A percentile compares a stretch with the other conserved stretches of the same genome.
phyloP scores from a whole-genome alignment of 2,797 vertebrate genomes.

The Oophaga sylvatica region DNA sequence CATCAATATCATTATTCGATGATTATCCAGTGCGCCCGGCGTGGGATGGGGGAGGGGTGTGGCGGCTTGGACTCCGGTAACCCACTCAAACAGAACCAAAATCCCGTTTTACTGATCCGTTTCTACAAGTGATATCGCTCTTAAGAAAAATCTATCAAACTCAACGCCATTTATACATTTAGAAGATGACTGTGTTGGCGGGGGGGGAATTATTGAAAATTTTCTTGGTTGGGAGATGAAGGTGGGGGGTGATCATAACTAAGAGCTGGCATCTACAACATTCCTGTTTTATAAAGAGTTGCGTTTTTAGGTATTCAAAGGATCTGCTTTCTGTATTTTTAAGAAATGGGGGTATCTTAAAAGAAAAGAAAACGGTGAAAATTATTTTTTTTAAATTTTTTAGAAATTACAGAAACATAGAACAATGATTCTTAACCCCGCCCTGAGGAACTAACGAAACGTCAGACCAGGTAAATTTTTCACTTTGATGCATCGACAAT shows the following conservation, averaged over 20 bases:
- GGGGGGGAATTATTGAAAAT: not conserved
- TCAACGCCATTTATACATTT: not conserved
- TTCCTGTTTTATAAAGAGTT: not conserved
- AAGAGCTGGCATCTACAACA: not conserved
- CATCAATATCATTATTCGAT: not conserved
- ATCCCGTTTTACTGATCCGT: not conserved
- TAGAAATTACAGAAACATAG: not conserved
- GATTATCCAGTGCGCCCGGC: not conserved
- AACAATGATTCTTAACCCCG: not conserved
- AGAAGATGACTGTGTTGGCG: not conserved
- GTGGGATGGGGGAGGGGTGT: no score
- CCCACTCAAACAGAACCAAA: not conserved
- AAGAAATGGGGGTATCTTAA: not conserved
- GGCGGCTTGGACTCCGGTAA: not conserved
- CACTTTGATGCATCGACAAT: not conserved
- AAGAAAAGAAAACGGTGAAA: not conserved
- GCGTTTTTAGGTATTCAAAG: not conserved
- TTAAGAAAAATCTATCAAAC: not conserved
- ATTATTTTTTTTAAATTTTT: not conserved
- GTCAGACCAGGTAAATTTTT: not conserved
- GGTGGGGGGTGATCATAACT: no score
- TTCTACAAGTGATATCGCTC: conserved; percentile 23
- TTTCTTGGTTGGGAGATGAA: no score
- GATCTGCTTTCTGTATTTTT: not conserved
- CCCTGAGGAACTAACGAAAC: not conserved